phyloP scores from a whole-genome alignment of 2,888 invertebrate genomes.

The Nemapogon koenigi region DNA sequence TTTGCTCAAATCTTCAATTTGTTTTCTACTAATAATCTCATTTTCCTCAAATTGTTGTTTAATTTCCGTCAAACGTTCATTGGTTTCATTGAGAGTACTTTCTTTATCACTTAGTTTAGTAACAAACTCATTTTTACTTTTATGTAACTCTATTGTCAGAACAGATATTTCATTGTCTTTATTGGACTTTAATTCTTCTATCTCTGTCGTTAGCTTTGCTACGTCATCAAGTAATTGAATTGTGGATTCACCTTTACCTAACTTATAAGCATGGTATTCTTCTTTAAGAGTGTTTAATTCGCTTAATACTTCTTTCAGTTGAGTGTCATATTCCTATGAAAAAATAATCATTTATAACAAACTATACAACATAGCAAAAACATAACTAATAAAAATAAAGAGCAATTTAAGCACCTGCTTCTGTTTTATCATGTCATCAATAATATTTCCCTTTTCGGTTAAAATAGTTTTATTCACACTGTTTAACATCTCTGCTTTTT shows the following conservation, averaged over 20 bases:
- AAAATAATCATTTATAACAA: constrained; percentile 11
- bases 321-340: constrained; percentile 36
- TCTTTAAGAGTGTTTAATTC: constrained; percentile 20
- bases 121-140: constrained; percentile 21
- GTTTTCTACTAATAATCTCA: constrained; percentile 28
- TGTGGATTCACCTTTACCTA: constrained; percentile 23
- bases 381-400: neutral
- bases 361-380: neutral
- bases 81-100: constrained; percentile 22
- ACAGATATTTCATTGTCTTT: constrained; percentile 30
- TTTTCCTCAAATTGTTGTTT: constrained; percentile 29
- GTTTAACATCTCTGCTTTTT: constrained; percentile 27
- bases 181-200: constrained; percentile 22
- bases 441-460: constrained; percentile 25
- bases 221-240: constrained; percentile 28
- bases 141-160: constrained; percentile 26
- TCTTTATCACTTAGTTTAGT: constrained; percentile 26
- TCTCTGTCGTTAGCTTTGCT: constrained; percentile 24
- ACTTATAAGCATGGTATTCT: constrained; percentile 16
- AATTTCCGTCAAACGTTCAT: constrained; percentile 24
- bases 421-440: constrained; percentile 23
- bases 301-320: constrained; percentile 26
- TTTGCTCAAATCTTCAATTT: constrained; percentile 28
- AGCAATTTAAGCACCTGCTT: constrained; percentile 35
- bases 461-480: constrained; percentile 22